Conservation (phyloP, 2,113 vertebrate genomes). For the Colossoma macropomum region DNA sequence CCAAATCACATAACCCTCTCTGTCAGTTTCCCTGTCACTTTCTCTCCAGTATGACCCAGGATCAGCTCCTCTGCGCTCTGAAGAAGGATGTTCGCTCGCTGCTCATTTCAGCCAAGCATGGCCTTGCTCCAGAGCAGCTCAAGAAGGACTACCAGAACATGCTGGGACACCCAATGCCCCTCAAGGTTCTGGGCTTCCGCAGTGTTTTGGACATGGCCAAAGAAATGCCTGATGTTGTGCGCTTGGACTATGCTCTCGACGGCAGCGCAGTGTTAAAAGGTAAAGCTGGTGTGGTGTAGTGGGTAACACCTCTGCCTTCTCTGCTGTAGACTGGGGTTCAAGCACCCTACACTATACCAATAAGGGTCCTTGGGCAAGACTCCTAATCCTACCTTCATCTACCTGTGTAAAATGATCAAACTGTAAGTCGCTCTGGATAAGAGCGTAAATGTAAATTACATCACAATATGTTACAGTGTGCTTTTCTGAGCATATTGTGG, state of each 20-base stretch:
- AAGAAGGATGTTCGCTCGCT: slow-evolving; percentile 88
- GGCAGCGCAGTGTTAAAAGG: slow-evolving; percentile 79
- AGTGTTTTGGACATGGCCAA: slow-evolving; percentile 83
- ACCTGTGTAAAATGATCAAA: no score
- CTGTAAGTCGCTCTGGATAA: no score
- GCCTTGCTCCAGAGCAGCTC: slow-evolving; percentile 79
- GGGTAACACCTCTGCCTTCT: no score
- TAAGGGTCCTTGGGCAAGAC: no score
- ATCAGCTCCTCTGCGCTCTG: slow-evolving; percentile 72
- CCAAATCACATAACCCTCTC: no score
- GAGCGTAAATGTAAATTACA: no score
- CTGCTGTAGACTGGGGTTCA: no score
- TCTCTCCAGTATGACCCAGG: slow-evolving; percentile 71
- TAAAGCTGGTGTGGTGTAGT: slow-evolving; percentile 64
- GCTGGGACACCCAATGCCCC: slow-evolving; percentile 83
- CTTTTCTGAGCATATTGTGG: no score
- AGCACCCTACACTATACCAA: no score
- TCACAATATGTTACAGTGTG: no score
- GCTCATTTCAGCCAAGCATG: slow-evolving; percentile 83
- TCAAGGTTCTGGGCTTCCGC: slow-evolving; percentile 80
- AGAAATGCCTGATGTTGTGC: slow-evolving; percentile 88
- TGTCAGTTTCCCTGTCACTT: neutral
- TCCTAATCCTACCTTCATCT: no score
- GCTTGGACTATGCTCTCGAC: slow-evolving; percentile 64
- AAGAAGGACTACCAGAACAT: slow-evolving; percentile 81